Percentiles rank a stretch among this genome's conserved stretches.
phyloP scores from a whole-genome alignment of 2,888 invertebrate genomes.

The Pandemis corylana region DNA sequence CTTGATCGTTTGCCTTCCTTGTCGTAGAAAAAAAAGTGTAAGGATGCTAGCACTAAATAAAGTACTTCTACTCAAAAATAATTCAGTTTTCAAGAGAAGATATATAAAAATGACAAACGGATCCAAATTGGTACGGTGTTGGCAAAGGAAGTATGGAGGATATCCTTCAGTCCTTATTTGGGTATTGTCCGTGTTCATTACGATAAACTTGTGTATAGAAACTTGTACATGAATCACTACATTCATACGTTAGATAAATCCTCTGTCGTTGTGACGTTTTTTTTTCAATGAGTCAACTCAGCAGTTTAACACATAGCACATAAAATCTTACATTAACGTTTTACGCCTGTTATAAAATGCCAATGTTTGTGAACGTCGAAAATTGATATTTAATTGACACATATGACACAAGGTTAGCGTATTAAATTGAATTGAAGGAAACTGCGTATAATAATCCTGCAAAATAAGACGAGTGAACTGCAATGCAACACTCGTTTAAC shows the following conservation, averaged over 20 bases:
- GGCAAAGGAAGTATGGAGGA: background rate
- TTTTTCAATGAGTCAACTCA: slow-evolving; percentile 26
- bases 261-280: slow-evolving; percentile 12
- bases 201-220: background rate
- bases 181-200: background rate
- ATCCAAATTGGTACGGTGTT: background rate
- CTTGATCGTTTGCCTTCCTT: no score
- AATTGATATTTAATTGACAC: slow-evolving; percentile 31
- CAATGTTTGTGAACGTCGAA: background rate
- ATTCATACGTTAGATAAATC: slow-evolving; percentile 24
- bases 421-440: slow-evolving; percentile 23
- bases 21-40: no score
- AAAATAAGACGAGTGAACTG: background rate
- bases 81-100: no score
- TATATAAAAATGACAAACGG: background rate
- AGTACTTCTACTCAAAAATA: no score
- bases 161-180: slow-evolving; percentile 4
- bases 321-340: slow-evolving; percentile 26
- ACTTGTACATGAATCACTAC: slow-evolving; percentile 17
- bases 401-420: slow-evolving; percentile 23
- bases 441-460: slow-evolving; percentile 6
- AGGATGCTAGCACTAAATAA: no score
- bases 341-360: slow-evolving; percentile 8
- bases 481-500: background rate
- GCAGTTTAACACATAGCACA: slow-evolving; percentile 16